Base-by-base conservation (phyloP, 2,113 vertebrate genomes). In the Chrysochloris asiatica region DNA sequence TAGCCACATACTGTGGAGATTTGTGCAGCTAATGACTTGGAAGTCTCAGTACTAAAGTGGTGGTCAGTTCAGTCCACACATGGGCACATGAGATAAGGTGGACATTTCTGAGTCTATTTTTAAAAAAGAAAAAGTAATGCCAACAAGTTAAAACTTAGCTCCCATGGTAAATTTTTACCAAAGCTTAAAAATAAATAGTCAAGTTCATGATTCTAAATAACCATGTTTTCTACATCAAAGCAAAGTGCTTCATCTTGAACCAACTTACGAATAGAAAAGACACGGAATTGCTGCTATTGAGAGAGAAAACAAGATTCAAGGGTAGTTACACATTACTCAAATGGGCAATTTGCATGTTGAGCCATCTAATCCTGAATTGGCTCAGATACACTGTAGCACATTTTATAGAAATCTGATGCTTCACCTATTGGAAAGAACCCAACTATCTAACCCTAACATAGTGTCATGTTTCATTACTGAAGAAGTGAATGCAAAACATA, bases 361-460 rank as follows among this genome's bases (percentile, higher is more conserved):
- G 19, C 45, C 50, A 78, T 67, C 61, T 87, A 89, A 90, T 72
- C 36, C 43, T 76, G 56, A 94, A 88, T 91, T 89, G 84, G 69
- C 52, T 93, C 79, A 92, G 86, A 88, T 78, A 73, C 54, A 61
- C 76, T 78, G 77, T 28, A 77, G 93, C 59, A 89, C 54, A 83
- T 86, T 95, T 96, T 95, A 86, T 92, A 93, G 79, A 95, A 93
- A 93, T 80, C 82, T 88, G 92, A 59, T 80, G 88, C 93, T 94
- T 90, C 71, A 50, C 77, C 91, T 90, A 78, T 77, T 90, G 92
- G 88, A 92, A 94, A 72, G 41, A 92, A 63, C 16, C 79, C 95
- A 94, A 56, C 14, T 56, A 81, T 86, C 85, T 92, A 91, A 94
- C 71, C 73, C 91, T 91, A 61, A 52, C 41, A 59, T 19, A 80